A percentile compares a stretch with the other conserved stretches of the same genome.
Evolutionary conservation across 2,797 vertebrate species (phyloP).

Genomic region (Rhinatrema bivittatum): DNA sequence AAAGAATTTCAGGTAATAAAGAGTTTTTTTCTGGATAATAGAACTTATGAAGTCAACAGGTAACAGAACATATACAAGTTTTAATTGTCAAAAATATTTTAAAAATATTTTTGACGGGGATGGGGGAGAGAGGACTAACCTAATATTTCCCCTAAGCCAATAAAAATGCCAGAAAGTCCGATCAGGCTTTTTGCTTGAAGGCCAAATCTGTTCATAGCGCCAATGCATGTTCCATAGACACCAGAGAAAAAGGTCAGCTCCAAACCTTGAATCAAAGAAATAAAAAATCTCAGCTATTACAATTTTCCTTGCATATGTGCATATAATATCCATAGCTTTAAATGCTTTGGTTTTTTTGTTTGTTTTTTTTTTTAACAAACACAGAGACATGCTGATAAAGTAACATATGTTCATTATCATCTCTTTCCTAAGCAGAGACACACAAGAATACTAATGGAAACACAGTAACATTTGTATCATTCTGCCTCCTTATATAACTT

Average conservation of each 20-base stretch:
- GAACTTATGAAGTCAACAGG: too few species aligned
- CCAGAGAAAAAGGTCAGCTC: slow-evolving; percentile 94
- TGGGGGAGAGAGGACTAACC: too few species aligned
- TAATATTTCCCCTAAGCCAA: slow-evolving; percentile 88
- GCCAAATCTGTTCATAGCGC: slow-evolving; percentile 82
- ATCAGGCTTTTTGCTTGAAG: slow-evolving; percentile 85
- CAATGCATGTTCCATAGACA: slow-evolving; percentile 91
- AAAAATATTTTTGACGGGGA: background rate
- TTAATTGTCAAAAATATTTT: background rate
- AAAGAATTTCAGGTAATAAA: too few species aligned
- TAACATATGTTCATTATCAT: too few species aligned
- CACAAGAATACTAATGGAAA: too few species aligned
- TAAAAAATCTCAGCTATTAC: fast-evolving
- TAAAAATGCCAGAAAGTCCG: slow-evolving; percentile 91
- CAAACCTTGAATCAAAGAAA: slow-evolving; percentile 60
- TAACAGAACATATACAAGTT: background rate
- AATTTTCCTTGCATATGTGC: background rate
- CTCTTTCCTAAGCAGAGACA: too few species aligned
- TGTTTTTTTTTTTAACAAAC: too few species aligned
- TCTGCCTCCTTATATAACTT: too few species aligned
- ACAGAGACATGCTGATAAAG: too few species aligned
- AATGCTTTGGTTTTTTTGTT: background rate
- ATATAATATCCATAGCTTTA: background rate
- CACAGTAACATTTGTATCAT: too few species aligned
- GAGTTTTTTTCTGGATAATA: too few species aligned